phyloP scores from a whole-genome alignment of 1,140 invertebrate genomes.

The Drosophila virilis region DNA sequence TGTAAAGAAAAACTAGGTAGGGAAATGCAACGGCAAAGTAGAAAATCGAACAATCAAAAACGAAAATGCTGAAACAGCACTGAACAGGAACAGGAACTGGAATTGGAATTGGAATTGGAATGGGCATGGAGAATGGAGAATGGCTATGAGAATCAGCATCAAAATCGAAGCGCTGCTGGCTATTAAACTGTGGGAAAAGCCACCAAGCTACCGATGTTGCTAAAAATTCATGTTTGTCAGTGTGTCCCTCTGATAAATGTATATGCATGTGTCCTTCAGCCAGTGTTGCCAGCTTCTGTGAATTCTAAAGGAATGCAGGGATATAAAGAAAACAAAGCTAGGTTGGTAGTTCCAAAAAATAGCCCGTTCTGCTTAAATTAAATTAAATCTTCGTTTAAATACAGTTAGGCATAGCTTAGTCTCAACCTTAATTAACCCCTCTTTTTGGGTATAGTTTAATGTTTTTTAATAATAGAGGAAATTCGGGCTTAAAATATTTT shows the following conservation, averaged over 20 bases:
- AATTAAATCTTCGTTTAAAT: too few relatives aligned
- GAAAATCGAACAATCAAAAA: constrained; percentile 79
- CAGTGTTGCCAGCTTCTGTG: not conserved
- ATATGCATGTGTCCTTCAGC: constrained; percentile 18
- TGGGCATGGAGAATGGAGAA: constrained; percentile 20
- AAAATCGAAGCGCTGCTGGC: constrained; percentile 25
- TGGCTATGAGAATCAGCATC: constrained; percentile 36
- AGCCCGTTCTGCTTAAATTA: too few relatives aligned
- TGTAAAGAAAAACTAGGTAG: constrained; percentile 2
- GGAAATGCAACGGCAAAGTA: constrained; percentile 70
- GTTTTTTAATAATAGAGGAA: too few relatives aligned
- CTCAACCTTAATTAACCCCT: too few relatives aligned
- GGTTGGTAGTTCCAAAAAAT: too few relatives aligned
- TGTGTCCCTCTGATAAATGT: constrained; percentile 39
- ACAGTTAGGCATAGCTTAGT: too few relatives aligned
- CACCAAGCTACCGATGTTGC: constrained; percentile 46
- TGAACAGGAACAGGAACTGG: constrained; percentile 33
- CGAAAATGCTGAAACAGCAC: constrained; percentile 78
- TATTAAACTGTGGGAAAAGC: constrained; percentile 68
- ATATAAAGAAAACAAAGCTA: too few relatives aligned
- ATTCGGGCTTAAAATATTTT: too few relatives aligned
- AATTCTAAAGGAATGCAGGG: too few relatives aligned
- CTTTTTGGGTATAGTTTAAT: too few relatives aligned
- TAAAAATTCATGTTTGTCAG: constrained; percentile 75
- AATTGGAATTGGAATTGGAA: constrained; percentile 6